These are phyloP conservation scores for Melanogrammus aeglefinus DNA, from an alignment of 2,797 vertebrate species.

Conservation along the genomic window DNA sequence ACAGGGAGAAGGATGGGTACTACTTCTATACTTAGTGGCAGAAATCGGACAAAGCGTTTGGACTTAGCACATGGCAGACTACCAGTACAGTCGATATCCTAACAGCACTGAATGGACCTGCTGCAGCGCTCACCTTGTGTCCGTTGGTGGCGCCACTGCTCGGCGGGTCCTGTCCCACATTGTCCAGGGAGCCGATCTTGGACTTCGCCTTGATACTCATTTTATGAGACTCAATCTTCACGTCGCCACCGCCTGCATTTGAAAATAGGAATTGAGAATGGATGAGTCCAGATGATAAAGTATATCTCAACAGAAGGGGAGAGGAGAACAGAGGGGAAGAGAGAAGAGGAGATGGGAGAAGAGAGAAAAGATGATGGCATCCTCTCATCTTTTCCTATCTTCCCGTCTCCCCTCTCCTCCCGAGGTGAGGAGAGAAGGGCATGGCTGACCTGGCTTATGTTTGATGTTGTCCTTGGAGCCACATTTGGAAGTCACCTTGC, in stretches of 20 bases:
- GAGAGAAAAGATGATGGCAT: background rate
- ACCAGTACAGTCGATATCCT: too few relatives aligned
- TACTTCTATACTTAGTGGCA: conserved; percentile 51
- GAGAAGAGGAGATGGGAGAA: background rate
- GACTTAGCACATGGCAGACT: conserved; percentile 42
- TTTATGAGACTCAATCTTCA: conserved; percentile 89
- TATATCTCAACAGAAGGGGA: background rate
- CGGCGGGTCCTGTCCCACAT: conserved; percentile 73
- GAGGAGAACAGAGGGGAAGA: background rate
- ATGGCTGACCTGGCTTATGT: conserved; percentile 84
- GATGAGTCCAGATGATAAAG: background rate
- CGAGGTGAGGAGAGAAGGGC: background rate
- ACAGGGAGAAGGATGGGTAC: background rate
- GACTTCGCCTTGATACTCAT: conserved; percentile 86
- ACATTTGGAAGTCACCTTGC: conserved; percentile 91
- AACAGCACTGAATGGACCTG: background rate
- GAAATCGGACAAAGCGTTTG: conserved; percentile 32
- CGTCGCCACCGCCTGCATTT: conserved; percentile 82
- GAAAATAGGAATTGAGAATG: background rate
- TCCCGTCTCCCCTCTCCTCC: too few relatives aligned
- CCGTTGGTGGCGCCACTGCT: conserved; percentile 74
- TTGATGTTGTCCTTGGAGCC: conserved; percentile 95
- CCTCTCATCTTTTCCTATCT: too few relatives aligned
- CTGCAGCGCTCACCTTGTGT: conserved; percentile 54
- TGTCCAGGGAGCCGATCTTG: conserved; percentile 89